phyloP scores from a whole-genome alignment of 2,888 invertebrate species.

The Belgica antarctica region DNA sequence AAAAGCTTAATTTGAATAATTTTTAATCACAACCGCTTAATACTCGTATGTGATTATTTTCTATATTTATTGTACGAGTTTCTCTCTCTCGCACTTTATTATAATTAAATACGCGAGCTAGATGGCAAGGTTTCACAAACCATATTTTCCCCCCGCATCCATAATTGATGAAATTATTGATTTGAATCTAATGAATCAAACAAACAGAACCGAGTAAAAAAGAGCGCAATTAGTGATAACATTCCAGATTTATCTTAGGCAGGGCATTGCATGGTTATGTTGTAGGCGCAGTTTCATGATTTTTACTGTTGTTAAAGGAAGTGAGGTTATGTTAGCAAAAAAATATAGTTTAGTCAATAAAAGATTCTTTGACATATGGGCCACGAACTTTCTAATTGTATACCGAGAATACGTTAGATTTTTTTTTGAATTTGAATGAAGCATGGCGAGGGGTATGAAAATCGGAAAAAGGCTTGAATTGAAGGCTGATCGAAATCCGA shows the following conservation, averaged over 20 bases:
- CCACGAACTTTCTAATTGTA: too few relatives aligned
- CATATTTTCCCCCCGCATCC: not conserved
- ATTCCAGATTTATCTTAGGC: too few relatives aligned
- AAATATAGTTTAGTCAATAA: too few relatives aligned
- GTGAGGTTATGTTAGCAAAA: too few relatives aligned
- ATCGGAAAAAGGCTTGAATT: too few relatives aligned
- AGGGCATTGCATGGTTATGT: too few relatives aligned
- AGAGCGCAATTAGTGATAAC: not conserved
- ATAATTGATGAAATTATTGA: slow-evolving; percentile 21
- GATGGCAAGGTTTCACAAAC: not conserved
- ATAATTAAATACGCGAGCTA: slow-evolving; percentile 13
- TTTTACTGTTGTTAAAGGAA: not conserved
- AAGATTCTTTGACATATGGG: too few relatives aligned
- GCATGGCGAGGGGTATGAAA: too few relatives aligned
- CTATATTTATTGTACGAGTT: not conserved
- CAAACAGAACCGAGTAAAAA: not conserved
- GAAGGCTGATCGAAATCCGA: too few relatives aligned
- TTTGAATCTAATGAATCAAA: slow-evolving; percentile 16
- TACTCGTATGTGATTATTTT: slow-evolving; percentile 14
- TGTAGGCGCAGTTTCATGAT: not conserved
- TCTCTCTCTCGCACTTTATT: too few relatives aligned
- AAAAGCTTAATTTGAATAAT: slow-evolving; percentile 10
- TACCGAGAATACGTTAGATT: too few relatives aligned
- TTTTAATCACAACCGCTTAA: slow-evolving; percentile 11
- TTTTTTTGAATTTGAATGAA: too few relatives aligned